phyloP scores from a whole-genome alignment of 1,140 invertebrate species.

The Procambarus clarkii region DNA sequence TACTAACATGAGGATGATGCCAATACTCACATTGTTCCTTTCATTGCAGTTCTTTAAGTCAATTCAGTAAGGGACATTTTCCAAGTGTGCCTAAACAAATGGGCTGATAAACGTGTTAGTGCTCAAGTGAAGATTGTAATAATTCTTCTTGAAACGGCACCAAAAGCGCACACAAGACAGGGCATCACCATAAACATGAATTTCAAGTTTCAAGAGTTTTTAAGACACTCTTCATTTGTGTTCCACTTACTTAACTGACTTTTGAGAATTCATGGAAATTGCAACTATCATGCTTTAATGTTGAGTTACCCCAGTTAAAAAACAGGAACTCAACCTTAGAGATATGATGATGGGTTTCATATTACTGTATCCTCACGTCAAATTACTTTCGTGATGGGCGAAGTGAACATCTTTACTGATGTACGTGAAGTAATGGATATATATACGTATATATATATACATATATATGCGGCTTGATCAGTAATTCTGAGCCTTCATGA shows the following conservation, averaged over 20 bases:
- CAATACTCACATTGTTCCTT: conserved; percentile 18
- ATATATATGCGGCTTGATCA: conserved; percentile 44
- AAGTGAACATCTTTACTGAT: not conserved
- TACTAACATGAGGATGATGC: conserved; percentile 30
- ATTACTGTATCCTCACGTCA: conserved; percentile 14
- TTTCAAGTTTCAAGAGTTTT: conserved; percentile 48
- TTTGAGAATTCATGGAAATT: not conserved
- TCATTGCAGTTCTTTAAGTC: conserved; percentile 9
- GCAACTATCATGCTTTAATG: conserved; percentile 34
- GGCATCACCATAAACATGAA: not conserved
- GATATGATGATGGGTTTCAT: conserved; percentile 39
- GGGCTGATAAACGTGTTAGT: conserved; percentile 17
- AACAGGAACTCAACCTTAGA: conserved; percentile 53
- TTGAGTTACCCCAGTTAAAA: conserved; percentile 6
- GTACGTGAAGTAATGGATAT: not conserved
- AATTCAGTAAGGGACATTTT: conserved; percentile 39
- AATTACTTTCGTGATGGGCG: not conserved
- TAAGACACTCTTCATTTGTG: conserved; percentile 58
- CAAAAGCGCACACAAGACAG: not conserved
- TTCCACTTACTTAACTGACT: conserved; percentile 25
- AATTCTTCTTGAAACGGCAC: conserved; percentile 47
- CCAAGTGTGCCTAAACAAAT: not conserved
- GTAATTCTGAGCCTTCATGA: conserved; percentile 43
- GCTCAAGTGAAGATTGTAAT: conserved; percentile 59
- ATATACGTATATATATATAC: not conserved